Evolutionary conservation across 1,140 invertebrate species (phyloP).

Genomic region (Cotesia chilonis): DNA sequence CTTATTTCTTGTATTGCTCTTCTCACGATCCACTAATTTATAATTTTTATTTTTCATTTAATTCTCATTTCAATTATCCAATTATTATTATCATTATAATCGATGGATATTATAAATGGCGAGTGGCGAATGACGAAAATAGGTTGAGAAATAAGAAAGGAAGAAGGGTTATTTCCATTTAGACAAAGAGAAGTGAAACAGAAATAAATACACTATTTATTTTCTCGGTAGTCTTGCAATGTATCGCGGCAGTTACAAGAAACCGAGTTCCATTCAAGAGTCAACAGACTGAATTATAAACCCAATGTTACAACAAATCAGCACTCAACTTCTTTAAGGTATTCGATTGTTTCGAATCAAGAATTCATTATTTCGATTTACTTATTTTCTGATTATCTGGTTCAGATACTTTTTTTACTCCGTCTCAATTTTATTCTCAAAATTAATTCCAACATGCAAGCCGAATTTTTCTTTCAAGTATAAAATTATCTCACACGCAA

Average conservation of each 20-base stretch:
- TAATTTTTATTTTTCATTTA: too few species aligned
- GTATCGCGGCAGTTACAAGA: conserved; percentile 11
- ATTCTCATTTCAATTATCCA: too few species aligned
- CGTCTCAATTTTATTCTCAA: not conserved
- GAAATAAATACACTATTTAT: not conserved
- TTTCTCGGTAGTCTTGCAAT: not conserved
- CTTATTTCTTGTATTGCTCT: too few species aligned
- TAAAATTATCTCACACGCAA: too few species aligned
- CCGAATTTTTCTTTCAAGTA: too few species aligned
- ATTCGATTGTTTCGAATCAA: not conserved
- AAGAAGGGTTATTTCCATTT: not conserved
- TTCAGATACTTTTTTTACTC: not conserved
- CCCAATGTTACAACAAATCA: conserved; percentile 9
- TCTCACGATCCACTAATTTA: too few species aligned
- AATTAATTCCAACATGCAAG: too few species aligned
- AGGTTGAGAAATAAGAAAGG: too few species aligned
- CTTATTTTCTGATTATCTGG: not conserved
- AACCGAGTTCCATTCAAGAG: conserved; percentile 11
- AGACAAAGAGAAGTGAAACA: not conserved
- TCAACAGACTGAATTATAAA: conserved; percentile 11
- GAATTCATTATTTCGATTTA: conserved; percentile 1
- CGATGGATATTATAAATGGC: too few species aligned
- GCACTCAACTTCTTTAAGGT: conserved; percentile 11
- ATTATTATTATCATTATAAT: too few species aligned
- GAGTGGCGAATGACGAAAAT: too few species aligned